Percentiles rank a stretch among this genome's conserved stretches.
Evolutionary conservation across 2,113 vertebrate genomes (phyloP).

Genomic region (Bufo gargarizans): DNA sequence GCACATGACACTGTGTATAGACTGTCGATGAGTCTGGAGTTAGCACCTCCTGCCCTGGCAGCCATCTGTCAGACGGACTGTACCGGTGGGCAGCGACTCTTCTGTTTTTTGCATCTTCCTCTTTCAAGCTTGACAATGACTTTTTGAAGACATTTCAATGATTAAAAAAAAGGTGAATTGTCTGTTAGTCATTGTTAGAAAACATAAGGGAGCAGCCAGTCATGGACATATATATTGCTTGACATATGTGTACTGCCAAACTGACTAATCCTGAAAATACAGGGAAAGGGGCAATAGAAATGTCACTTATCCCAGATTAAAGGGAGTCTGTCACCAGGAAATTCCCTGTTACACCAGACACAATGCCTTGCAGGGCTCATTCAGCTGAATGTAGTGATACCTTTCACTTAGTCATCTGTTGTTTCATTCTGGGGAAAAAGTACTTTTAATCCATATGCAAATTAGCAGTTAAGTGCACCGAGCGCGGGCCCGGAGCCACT

Average conservation of each 20-base stretch:
- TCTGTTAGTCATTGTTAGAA: background rate
- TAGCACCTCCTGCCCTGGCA: slow-evolving; percentile 10
- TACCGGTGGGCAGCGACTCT: background rate
- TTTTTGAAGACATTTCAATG: background rate
- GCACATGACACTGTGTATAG: background rate
- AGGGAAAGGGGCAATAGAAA: too few relatives aligned
- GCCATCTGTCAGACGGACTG: background rate
- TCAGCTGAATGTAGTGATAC: too few relatives aligned
- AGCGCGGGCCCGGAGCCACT: too few relatives aligned
- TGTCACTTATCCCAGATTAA: too few relatives aligned
- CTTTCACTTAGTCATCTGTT: too few relatives aligned
- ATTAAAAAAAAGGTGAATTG: background rate
- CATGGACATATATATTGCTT: background rate
- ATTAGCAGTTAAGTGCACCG: too few relatives aligned
- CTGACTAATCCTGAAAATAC: background rate
- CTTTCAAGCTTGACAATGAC: background rate
- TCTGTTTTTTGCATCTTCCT: slow-evolving; percentile 4
- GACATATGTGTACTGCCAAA: background rate
- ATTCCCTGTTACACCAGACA: too few relatives aligned
- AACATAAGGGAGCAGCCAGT: background rate
- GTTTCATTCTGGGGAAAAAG: too few relatives aligned
- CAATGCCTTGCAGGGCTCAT: too few relatives aligned
- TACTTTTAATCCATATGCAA: too few relatives aligned
- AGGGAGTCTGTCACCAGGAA: too few relatives aligned
- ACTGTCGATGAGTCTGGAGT: background rate